Base-by-base conservation (phyloP, 2,113 vertebrate genomes). In the Dasyprocta punctata region DNA sequence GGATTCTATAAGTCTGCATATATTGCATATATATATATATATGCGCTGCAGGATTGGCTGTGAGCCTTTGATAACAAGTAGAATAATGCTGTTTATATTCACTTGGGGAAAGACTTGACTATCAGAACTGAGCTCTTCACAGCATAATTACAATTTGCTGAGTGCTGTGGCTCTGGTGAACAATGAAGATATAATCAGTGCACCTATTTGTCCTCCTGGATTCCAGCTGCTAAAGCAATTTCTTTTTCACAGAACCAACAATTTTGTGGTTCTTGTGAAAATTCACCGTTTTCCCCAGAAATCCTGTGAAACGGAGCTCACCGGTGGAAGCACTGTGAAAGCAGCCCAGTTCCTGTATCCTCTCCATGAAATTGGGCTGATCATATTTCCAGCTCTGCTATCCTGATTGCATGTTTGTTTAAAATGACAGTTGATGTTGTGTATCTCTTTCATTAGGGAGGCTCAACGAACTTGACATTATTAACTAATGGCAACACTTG, bases 321-420 rank as follows among this genome's bases (percentile, higher is more conserved):
- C 95, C 86, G 5, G 80, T 92, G 36, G 91, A 97, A 98, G 93
- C 96, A 49, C 97, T 90, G 92, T 95, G 98, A 98, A 98, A 97
- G 90, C 97, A 97, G 97, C 96, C 98, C 3, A 85, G 96, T 96
- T 98, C 98, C 97, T 92, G 96, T 95, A n/a, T 95, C 98, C 98
- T 96, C 97, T 98, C 98, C 96, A 61, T 98, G 98, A 98, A 98
- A 98, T 98, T 96, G 98, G 98, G 96, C 98, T 98, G 98, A 98
- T 98, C 96, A 58, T 92, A 96, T 98, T 98, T 98, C 92, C 97
- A 97, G 98, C 97, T 86, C 97, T 86, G 97, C 98, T 87, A 49
- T 96, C 98, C 98, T 98, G 98, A 98, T 98, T 98, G 98, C 98
- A 65, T 98, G 98, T 98, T 99, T 99, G 98, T 98, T 98, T 98